Base-by-base conservation (phyloP, 2,888 invertebrate species). In the Drosophila phalerata region DNA sequence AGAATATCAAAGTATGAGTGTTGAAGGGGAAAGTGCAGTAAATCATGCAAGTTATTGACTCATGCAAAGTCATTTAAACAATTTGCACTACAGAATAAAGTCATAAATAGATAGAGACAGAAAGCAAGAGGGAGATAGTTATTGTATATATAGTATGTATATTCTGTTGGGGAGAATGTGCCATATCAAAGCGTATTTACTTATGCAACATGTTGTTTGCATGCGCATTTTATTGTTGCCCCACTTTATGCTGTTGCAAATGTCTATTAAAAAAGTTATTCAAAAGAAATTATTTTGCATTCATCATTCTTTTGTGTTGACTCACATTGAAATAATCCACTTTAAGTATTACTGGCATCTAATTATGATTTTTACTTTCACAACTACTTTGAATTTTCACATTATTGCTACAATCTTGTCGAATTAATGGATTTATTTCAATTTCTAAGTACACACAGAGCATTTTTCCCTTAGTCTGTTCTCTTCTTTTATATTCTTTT, bases 31-130 rank as follows among this genome's bases (percentile, higher is more conserved):
- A 61, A 61, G 57, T 62, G 77, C 55, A 66, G 69, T 81, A 75
- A 66, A 76, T 80, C 74, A 79, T 66, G 61, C 55, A 71, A 78
- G 64, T 77, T 79, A 80, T 79, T 79, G 81, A 79, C 77, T 80
- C 77, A 68, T 53, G 37, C 74, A 78, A 78, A 78, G 79, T 78
- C 71, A 78, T 77, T 77, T 74, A 77, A 77, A 78, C 79, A 77
- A 78, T 78, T 74, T 77, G 40, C 75, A 56, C 67, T 62, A 48
- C 28, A 62, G 38, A 61, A 73, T 77, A 69, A 48, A 69, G 78
- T 57, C 73, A 69, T 62, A 76, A 61, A 69, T 38, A 64, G 34
- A 57, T 37, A 47, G 34, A 28, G 56, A 28, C 5, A 45, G 15
- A 11, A n/a, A 25, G 11, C 30, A 2, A 8, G 40, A 38, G 17